Conservation (phyloP, 2,888 invertebrate genomes). For the Limnephilus marmoratus region DNA sequence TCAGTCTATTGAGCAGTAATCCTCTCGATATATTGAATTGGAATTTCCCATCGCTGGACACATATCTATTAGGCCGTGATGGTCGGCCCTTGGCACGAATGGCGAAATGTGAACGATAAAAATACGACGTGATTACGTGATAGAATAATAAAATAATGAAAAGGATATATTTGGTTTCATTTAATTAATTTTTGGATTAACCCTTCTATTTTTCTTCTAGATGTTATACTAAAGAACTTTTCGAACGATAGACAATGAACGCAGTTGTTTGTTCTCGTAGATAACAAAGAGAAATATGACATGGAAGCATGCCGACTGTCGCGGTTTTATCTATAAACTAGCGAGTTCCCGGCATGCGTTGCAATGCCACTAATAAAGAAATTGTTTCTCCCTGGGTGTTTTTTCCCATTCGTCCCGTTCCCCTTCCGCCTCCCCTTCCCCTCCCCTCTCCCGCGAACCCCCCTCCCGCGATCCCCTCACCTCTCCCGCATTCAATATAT, state of each 20-base stretch:
- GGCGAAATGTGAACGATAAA: constrained; percentile 14
- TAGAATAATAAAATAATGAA: not conserved
- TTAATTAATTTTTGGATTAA: not conserved
- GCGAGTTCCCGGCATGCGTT: no score
- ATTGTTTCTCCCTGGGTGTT: no score
- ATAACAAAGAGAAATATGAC: no score
- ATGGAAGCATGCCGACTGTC: no score
- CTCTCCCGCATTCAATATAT: no score
- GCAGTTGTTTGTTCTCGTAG: not conserved
- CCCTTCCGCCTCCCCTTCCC: no score
- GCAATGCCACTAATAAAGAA: no score
- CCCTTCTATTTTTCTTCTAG: not conserved
- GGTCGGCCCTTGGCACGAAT: not conserved
- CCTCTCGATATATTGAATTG: not conserved
- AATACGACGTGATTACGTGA: not conserved
- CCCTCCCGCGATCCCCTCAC: no score
- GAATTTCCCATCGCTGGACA: not conserved
- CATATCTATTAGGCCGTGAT: not conserved
- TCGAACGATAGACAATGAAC: not conserved
- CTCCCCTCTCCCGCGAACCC: no score
- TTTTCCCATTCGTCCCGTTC: no score
- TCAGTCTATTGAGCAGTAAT: not conserved
- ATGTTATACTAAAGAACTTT: not conserved
- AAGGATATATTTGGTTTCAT: not conserved
- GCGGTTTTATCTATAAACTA: no score